phyloP scores from a whole-genome alignment of 1,140 invertebrate genomes.

The Leptinotarsa texana region DNA sequence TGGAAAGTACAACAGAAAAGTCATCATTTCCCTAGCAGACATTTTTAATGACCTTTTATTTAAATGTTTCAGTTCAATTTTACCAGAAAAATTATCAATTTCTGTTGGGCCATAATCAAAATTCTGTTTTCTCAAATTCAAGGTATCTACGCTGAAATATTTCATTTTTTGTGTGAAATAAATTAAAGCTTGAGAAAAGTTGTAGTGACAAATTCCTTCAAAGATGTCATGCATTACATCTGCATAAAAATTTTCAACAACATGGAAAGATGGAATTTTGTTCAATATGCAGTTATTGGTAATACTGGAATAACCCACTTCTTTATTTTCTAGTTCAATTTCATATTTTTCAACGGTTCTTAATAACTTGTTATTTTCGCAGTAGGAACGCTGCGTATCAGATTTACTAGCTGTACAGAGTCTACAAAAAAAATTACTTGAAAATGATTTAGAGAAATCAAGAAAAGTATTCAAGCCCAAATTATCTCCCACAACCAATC shows the following conservation, averaged over 20 bases:
- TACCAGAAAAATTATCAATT: constrained; percentile 31
- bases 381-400: constrained; percentile 26
- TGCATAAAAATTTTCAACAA: constrained; percentile 39
- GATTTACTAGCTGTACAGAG: constrained; percentile 40
- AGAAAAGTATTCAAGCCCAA: constrained; percentile 46
- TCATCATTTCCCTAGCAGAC: constrained; percentile 45
- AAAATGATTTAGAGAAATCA: constrained; percentile 40
- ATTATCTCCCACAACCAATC: constrained; percentile 48
- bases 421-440: constrained; percentile 42
- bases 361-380: constrained; percentile 22
- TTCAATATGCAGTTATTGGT: constrained; percentile 36
- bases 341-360: constrained; percentile 14
- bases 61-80: constrained; percentile 31
- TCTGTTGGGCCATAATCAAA: constrained; percentile 40
- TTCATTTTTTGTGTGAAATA: constrained; percentile 37
- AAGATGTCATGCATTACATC: constrained; percentile 53
- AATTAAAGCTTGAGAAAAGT: constrained; percentile 37
- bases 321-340: not conserved
- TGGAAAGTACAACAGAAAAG: constrained; percentile 39
- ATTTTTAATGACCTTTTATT: constrained; percentile 42
- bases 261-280: constrained; percentile 41
- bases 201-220: constrained; percentile 50
- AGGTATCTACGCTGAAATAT: constrained; percentile 32
- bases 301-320: constrained; percentile 40
- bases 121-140: constrained; percentile 34